These are phyloP conservation scores for Thaleichthys pacificus DNA, from an alignment of 2,797 vertebrate species.

Conservation along the genomic window DNA sequence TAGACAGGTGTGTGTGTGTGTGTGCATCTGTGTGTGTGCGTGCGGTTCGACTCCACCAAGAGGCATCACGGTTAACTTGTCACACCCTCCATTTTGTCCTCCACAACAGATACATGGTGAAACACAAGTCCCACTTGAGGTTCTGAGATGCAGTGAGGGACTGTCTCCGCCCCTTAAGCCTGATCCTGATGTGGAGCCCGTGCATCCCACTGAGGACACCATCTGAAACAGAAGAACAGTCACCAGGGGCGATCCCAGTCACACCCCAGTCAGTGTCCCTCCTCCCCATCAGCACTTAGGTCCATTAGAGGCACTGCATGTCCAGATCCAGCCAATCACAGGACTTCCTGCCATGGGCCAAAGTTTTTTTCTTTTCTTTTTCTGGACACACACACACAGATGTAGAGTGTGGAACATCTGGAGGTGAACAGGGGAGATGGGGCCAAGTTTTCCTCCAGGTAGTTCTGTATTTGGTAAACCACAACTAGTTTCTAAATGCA, in stretches of 20 bases:
- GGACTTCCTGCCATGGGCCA: conserved; percentile 62
- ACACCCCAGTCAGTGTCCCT: not conserved
- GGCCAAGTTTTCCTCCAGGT: conserved; percentile 30
- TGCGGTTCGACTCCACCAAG: not conserved
- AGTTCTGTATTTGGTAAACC: conserved; percentile 59
- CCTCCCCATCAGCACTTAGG: conserved; percentile 26
- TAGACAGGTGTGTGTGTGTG: conserved; percentile 83
- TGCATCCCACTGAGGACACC: conserved; percentile 5
- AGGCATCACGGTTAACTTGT: not conserved
- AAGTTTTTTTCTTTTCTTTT: conserved; percentile 34
- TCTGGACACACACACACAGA: not conserved
- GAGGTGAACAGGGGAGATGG: not conserved
- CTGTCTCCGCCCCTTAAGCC: conserved; percentile 34
- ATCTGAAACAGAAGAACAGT: conserved; percentile 61
- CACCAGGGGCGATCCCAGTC: conserved; percentile 36
- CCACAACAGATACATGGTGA: conserved; percentile 91
- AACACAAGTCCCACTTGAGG: conserved; percentile 97
- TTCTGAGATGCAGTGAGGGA: conserved; percentile 80
- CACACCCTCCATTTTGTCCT: not conserved
- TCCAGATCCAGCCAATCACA: conserved; percentile 68
- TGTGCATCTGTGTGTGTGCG: no score
- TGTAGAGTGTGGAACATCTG: conserved; percentile 38
- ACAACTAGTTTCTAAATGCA: conserved; percentile 62
- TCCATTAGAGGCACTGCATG: conserved; percentile 59
- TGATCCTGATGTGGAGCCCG: not conserved